Percentiles rank a stretch among this genome's conserved stretches.
phyloP scores from a whole-genome alignment of 2,888 invertebrate species.

The Sphaeridia pumilis region DNA sequence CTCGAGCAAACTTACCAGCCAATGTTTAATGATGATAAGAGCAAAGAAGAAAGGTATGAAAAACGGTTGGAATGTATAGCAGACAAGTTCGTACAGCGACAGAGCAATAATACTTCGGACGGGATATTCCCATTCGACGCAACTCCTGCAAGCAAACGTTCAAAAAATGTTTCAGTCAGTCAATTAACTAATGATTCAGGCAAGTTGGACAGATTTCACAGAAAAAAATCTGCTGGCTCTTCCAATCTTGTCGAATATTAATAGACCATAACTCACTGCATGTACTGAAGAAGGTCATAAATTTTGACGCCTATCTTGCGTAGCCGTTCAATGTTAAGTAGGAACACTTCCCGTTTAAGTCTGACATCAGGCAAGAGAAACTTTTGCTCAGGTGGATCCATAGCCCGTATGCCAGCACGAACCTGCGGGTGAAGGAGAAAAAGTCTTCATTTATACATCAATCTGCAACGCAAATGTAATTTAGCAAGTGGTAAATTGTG shows the following conservation, averaged over 20 bases:
- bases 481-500: neutral
- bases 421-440: conserved; percentile 42
- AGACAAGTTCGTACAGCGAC: conserved; percentile 69
- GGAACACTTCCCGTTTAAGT: conserved; percentile 88
- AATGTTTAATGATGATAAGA: conserved; percentile 64
- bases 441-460: neutral
- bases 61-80: conserved; percentile 91
- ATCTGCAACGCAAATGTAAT: neutral
- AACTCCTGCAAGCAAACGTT: conserved; percentile 73
- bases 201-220: too few relatives aligned
- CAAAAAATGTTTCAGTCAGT: too few relatives aligned
- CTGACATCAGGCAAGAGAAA: conserved; percentile 89
- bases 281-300: conserved; percentile 76
- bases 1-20: conserved; percentile 55
- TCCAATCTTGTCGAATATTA: too few relatives aligned
- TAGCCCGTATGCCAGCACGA: conserved; percentile 78
- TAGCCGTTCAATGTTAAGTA: conserved; percentile 82
- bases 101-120: conserved; percentile 71
- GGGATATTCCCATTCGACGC: conserved; percentile 94
- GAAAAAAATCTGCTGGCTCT: too few relatives aligned
- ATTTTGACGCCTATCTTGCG: conserved; percentile 80
- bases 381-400: conserved; percentile 91
- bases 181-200: too few relatives aligned
- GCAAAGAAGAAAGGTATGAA: conserved; percentile 78
- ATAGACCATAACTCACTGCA: conserved; percentile 65